Evolutionary conservation across 1,140 invertebrate genomes (phyloP), one percentile per base, ranked within the genome.

Genomic region (Chionoecetes opilio): DNA sequence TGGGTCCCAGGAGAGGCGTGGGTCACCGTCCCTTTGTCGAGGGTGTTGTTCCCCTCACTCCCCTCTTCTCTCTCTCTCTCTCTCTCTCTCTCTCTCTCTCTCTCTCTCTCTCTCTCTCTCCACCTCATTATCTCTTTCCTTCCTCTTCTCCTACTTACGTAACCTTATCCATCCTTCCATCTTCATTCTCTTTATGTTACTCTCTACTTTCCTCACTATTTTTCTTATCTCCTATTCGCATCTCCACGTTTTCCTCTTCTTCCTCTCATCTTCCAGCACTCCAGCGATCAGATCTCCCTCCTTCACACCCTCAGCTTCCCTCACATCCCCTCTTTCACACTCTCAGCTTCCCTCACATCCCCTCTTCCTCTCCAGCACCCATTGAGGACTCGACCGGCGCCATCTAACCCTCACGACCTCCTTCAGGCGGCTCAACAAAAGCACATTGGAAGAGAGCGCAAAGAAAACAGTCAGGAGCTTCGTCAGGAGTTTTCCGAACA

Each of bases 21-120:
- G 88, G 41, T 53, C 41, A 90, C 88, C 29, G 26, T 90, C 2
- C 53, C 88, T 90, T 90, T 90, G 88, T 90, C 34, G 88, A 53
- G 88, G 46, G 89, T 91, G 46, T 91, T 37, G 46, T 86, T 63
- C 75, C 91, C 63, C n/a, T n/a, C n/a, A 0, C 31, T 32, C 11
- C 32, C 34, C 29, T 29, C 75, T 31, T 29, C 35, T 31, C 9
- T 38, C 82, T 38, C 82, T 38, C 46, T 35, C 63, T 32, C 14
- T 21, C 91, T 29, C 35, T 85, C 91, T 21, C 38, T 17, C 34
- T 84, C 82, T 37, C 38, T 31, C 82, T n/a, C 34, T 31, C 53
- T 82, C 91, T 35, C 35, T 82, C 82, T 32, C 29, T 82, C 75
- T n/a, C 21, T 82, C 31, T n/a, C 35, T 37, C 53, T 26, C 21